Base-by-base conservation (phyloP, 2,113 vertebrate genomes). In the Bambusicola thoracicus region DNA sequence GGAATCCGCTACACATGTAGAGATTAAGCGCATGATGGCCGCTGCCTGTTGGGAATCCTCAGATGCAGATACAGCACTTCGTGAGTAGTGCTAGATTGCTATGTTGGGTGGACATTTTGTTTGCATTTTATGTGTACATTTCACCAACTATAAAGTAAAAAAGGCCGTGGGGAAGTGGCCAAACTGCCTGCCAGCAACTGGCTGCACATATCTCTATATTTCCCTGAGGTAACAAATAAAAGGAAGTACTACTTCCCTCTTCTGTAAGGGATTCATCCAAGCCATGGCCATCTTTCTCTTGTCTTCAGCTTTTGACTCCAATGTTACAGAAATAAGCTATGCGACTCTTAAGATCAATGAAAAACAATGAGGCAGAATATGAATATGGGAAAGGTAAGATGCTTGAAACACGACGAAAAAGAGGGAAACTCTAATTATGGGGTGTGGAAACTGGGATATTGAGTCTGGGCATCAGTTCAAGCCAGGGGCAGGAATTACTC, bases 211-310 rank as follows among this genome's bases (percentile, higher is more conserved):
- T 62, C n/a, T 41, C 43, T 70, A 43, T n/a, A 13, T 76, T 32
- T 87, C 53, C 43, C n/a, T 27, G n/a, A 36, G 66, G 58, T 67
- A 95, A 93, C 12, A 74, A 88, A 40, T 41, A 72, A 85, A 89
- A 65, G 40, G 78, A 95, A 93, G 88, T 82, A 75, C 67, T 48
- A 62, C 59, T 93, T 93, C 88, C 67, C 25, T 94, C 32, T 90
- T 70, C 72, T 34, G 32, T 40, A 69, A 32, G 63, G 49, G 36
- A 70, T 67, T 77, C 2, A 74, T 62, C 78, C 61, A 85, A 81
- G 41, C 34, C 85, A 43, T 29, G 66, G 49, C 6, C 5, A 1
- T 2, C 80, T 89, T 85, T 63, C 55, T 67, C 63, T 77, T 32
- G 15, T 56, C 56, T 84, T 70, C 27, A 85, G 84, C 34, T 27